These are phyloP conservation scores for Addax nasomaculatus DNA, from an alignment of 2,113 vertebrate genomes.

Conservation along the genomic window DNA sequence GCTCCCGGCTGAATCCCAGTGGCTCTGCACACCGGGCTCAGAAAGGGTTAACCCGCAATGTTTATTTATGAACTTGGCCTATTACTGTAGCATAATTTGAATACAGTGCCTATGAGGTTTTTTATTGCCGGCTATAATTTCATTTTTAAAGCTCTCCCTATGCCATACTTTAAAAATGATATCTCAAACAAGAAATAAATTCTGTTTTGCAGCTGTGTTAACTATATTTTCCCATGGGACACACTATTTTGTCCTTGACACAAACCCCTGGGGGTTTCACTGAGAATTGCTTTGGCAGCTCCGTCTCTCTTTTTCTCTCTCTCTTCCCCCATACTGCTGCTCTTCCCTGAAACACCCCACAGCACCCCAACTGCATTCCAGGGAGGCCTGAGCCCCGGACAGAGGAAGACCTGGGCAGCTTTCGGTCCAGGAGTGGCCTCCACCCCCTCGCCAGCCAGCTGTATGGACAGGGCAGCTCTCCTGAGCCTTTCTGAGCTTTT, in stretches of 20 bases:
- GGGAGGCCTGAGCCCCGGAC: fast-evolving
- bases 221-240: conserved; percentile 80
- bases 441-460: fast-evolving
- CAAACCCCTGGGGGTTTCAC: conserved; percentile 71
- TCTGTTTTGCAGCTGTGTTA: conserved; percentile 81
- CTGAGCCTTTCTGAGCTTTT: neutral
- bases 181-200: conserved; percentile 86
- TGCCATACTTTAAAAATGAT: conserved; percentile 85
- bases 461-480: neutral
- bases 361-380: neutral
- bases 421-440: neutral
- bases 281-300: conserved; percentile 70
- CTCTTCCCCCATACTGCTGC: neutral
- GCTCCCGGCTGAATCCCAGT: neutral
- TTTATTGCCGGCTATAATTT: conserved; percentile 86
- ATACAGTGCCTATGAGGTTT: conserved; percentile 83
- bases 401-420: neutral
- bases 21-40: neutral
- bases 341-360: neutral
- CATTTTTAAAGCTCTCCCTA: conserved; percentile 84
- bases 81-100: conserved; percentile 84
- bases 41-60: conserved; percentile 82
- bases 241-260: conserved; percentile 83
- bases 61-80: conserved; percentile 85
- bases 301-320: neutral